Base-by-base conservation (phyloP, 2,888 invertebrate species). In the Orthosia incerta region DNA sequence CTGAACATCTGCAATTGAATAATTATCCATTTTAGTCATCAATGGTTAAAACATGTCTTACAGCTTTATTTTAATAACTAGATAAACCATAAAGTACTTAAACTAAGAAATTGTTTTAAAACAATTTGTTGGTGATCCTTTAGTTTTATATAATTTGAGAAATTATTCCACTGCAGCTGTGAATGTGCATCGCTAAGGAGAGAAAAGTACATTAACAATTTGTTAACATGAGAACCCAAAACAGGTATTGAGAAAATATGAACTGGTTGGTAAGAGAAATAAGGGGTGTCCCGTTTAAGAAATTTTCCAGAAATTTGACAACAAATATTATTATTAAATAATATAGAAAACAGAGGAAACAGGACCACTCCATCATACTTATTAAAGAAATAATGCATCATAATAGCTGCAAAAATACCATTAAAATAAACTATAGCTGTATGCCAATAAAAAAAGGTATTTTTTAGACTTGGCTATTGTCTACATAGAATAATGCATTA, bases 41-140 rank as follows among this genome's bases (percentile, higher is more conserved):
- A 96, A 96, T 96, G 96, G 96, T 96, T 96, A 96, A 96, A 96
- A 96, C 96, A 96, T 95, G 94, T 95, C 95, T 95, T 95, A 91
- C 95, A 95, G 95, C 96, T 93, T 92, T 93, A 87, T 81, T 90
- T 89, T 88, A 90, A 88, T 80, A 80, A 88, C 91, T 92, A 92
- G 89, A 89, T 91, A 94, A 94, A 94, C 92, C 92, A 93, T 90
- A 89, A 88, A 83, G 71, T 91, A 93, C 93, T 84, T 90, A 87
- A 87, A 83, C 88, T 89, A 87, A 90, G 88, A 86, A 89, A 88
- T 88, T 89, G 89, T 90, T 90, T 92, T 89, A 84, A 84, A 91
- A 91, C 84, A 91, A 85, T 90, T 65, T 90, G 91, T 91, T 93
- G 95, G 91, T 91, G 92, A 93, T 95, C 95, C 95, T 89, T 90